A percentile compares a stretch with the other conserved stretches of the same genome.
phyloP scores from a whole-genome alignment of 1,140 invertebrate genomes.

The Cyclargus thomasi region DNA sequence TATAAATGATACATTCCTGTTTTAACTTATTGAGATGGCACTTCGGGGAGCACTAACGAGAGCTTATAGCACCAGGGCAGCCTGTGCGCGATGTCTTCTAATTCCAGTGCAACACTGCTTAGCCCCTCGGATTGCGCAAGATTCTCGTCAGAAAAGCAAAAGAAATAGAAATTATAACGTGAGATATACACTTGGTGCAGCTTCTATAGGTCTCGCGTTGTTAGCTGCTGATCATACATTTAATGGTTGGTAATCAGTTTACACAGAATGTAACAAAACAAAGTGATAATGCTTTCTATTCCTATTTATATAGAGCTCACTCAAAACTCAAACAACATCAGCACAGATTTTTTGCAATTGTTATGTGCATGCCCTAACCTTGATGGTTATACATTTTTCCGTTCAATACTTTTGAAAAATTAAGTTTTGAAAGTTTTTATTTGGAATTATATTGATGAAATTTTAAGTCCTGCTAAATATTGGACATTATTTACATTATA shows the following conservation, averaged over 20 bases:
- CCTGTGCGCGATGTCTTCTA: neutral
- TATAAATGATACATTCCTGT: neutral
- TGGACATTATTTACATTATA: too few species aligned
- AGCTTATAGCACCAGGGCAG: neutral
- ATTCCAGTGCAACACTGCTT: neutral
- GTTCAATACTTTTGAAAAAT: too few species aligned
- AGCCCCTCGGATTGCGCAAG: neutral
- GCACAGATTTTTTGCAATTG: too few species aligned
- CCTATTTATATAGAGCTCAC: too few species aligned
- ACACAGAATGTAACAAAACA: neutral
- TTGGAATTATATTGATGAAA: too few species aligned
- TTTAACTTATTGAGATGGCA: neutral
- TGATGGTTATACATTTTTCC: too few species aligned
- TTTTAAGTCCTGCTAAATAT: too few species aligned
- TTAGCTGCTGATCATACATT: constrained; percentile 53
- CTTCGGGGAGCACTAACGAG: neutral
- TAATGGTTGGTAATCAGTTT: constrained; percentile 41
- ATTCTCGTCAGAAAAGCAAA: neutral
- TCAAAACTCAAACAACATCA: too few species aligned
- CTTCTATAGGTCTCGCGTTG: constrained; percentile 42
- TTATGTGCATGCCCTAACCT: too few species aligned
- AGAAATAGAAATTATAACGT: neutral
- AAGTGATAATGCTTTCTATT: too few species aligned
- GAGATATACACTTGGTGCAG: constrained; percentile 27
- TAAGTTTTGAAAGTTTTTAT: too few species aligned